Evolutionary conservation across 2,888 invertebrate species (phyloP).

Genomic region (Acronicta aceris): DNA sequence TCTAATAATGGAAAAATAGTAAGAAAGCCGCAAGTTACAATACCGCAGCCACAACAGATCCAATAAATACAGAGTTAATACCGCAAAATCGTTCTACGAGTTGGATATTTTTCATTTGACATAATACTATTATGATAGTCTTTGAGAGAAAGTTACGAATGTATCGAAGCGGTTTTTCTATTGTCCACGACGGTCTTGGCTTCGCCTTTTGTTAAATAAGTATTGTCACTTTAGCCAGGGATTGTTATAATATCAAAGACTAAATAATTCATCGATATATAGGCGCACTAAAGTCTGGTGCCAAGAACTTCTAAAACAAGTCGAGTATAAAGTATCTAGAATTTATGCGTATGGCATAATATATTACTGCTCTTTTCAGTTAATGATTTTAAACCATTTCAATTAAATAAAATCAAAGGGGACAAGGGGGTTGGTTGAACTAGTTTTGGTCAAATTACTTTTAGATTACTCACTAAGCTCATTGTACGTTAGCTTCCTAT

Average conservation of each 20-base stretch:
- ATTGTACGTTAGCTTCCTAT: conserved; percentile 37
- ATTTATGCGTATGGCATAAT: too few species aligned
- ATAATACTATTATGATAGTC: conserved; percentile 22
- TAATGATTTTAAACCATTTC: background rate
- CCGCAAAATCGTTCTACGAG: conserved; percentile 49
- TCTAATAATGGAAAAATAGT: conserved; percentile 18
- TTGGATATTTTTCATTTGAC: conserved; percentile 35
- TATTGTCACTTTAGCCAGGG: conserved; percentile 14
- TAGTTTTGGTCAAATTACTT: conserved; percentile 8
- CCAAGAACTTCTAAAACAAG: too few species aligned
- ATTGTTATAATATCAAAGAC: background rate
- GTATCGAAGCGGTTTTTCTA: conserved; percentile 15
- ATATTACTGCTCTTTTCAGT: too few species aligned
- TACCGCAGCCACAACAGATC: conserved; percentile 22
- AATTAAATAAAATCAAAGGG: background rate
- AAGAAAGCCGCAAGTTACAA: conserved; percentile 39
- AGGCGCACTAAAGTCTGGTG: too few species aligned
- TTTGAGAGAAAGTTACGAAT: conserved; percentile 40
- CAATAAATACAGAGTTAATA: conserved; percentile 42
- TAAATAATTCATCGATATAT: too few species aligned
- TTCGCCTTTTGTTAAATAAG: conserved; percentile 18
- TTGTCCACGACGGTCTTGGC: conserved; percentile 9
- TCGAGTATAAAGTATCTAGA: too few species aligned
- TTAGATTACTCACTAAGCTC: conserved; percentile 8
- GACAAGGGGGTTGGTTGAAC: conserved; percentile 7